Base-by-base conservation (phyloP, 2,888 invertebrate species). In the Patella pellucida region DNA sequence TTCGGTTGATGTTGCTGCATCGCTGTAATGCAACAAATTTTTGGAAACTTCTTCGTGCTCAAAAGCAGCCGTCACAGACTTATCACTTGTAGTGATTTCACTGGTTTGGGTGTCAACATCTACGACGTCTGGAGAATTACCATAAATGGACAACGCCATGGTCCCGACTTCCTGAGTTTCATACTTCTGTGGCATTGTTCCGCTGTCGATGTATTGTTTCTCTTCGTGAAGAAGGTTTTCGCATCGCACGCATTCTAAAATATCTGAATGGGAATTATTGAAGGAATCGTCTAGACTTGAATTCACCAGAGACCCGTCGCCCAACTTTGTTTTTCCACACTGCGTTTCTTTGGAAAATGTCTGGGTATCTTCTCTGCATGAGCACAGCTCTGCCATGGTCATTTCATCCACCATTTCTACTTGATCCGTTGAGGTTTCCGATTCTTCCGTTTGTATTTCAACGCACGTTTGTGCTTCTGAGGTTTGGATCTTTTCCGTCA, bases 1-100 rank as follows among this genome's bases (percentile, higher is more conserved):
- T 81, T 88, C 88, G 9, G 88, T 88, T 51, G 87, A 87, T 11
- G 88, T 88, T 14, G 87, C 83, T 70, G 83, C 85, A 71, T 88
- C 88, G 68, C 73, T 79, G 71, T 52, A 73, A 15, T 51, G 16
- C 16, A n/a, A 52, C 31, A 75, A 23, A 16, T 31, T 19, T 14
- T 52, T 56, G 51, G 75, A 73, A 52, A 67, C 16, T 16, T 82
- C 82, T 9, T 82, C 82, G 19, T 81, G 79, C 19, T 86, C 86
- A 19, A 77, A 78, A 16, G 86, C 86, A 1, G 86, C 86, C 41
- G 82, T 82, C 15, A 85, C 80, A 52, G 81, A 77, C 75, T 86
- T 87, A 74, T 88, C 85, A 41, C 79, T 82, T 0, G 85, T 76
- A 41, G 77, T 68, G 1, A 84, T 77, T 19, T 75, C 75, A 9